Percentiles rank a stretch among this genome's conserved stretches.
These are phyloP conservation scores for Drosophila kohkoa DNA, from an alignment of 1,140 invertebrate genomes.

Conservation along the genomic window DNA sequence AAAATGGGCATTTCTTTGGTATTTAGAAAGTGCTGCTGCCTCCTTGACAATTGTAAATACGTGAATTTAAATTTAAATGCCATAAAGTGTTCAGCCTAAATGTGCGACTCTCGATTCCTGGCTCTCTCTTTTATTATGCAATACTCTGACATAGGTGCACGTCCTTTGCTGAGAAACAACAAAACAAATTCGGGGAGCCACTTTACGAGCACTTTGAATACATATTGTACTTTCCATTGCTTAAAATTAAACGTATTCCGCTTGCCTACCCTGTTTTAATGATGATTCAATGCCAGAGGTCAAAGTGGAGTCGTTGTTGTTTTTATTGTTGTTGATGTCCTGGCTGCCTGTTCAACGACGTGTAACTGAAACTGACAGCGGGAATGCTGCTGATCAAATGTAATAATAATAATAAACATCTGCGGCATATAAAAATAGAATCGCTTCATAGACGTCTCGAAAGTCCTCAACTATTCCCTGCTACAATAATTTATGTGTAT, in stretches of 20 bases:
- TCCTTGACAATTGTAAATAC: constrained; percentile 45
- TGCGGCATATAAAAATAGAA: neutral
- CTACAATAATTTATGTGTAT: constrained; percentile 12
- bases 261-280: constrained; percentile 57
- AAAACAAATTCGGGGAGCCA: constrained; percentile 7
- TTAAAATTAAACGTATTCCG: constrained; percentile 67
- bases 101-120: constrained; percentile 12
- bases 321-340: neutral
- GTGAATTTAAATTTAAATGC: constrained; percentile 49
- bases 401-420: constrained; percentile 8
- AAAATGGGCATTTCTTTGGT: constrained; percentile 49
- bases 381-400: neutral
- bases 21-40: constrained; percentile 42
- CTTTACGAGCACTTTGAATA: constrained; percentile 25
- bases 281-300: constrained; percentile 35
- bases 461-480: neutral
- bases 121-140: constrained; percentile 1
- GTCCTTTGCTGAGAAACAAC: neutral
- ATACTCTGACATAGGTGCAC: neutral
- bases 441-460: neutral
- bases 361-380: constrained; percentile 5
- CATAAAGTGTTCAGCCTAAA: constrained; percentile 29
- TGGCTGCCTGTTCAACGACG: neutral
- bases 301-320: constrained; percentile 18
- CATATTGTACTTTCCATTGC: neutral